A percentile compares a stretch with the other conserved stretches of the same genome.
Evolutionary conservation across 2,797 vertebrate species (phyloP).

Genomic region (Hirundo rustica): DNA sequence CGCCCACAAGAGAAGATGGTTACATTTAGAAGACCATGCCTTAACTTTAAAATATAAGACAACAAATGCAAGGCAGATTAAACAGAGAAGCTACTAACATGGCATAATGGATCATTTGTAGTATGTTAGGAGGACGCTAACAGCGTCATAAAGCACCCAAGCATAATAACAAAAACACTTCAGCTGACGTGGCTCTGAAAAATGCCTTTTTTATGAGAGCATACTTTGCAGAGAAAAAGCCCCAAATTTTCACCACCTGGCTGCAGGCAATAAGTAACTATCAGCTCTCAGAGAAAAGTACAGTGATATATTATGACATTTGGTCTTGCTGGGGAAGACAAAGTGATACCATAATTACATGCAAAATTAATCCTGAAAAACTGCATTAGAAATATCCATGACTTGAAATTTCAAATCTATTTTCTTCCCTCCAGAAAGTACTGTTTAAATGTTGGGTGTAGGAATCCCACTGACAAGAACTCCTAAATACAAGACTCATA

Average conservation of each 20-base stretch:
- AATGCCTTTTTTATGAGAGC: slow-evolving; percentile 1
- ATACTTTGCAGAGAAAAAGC: slow-evolving; percentile 13
- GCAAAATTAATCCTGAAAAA: slow-evolving; percentile 56
- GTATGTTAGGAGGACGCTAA: background rate
- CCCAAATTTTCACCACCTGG: slow-evolving; percentile 39
- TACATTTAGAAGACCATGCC: background rate
- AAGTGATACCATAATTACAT: background rate
- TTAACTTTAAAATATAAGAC: background rate
- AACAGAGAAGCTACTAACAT: background rate
- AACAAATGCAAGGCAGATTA: background rate
- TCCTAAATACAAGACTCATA: background rate
- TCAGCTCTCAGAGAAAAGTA: background rate
- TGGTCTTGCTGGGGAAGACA: slow-evolving; percentile 14
- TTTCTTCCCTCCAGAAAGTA: slow-evolving; percentile 12
- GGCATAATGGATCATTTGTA: background rate
- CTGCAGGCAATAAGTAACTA: slow-evolving; percentile 27
- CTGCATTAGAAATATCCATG: background rate
- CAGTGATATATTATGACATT: background rate
- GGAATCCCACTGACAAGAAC: slow-evolving; percentile 2
- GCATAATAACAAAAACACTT: slow-evolving; percentile 12
- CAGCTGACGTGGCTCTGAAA: background rate
- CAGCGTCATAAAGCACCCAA: slow-evolving; percentile 38
- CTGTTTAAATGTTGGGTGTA: background rate
- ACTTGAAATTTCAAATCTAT: slow-evolving; percentile 11
- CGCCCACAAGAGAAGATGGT: background rate